Evolutionary conservation across 2,113 vertebrate genomes (phyloP), one percentile per base, ranked within the genome.

Genomic region (Melanerpes formicivorus): DNA sequence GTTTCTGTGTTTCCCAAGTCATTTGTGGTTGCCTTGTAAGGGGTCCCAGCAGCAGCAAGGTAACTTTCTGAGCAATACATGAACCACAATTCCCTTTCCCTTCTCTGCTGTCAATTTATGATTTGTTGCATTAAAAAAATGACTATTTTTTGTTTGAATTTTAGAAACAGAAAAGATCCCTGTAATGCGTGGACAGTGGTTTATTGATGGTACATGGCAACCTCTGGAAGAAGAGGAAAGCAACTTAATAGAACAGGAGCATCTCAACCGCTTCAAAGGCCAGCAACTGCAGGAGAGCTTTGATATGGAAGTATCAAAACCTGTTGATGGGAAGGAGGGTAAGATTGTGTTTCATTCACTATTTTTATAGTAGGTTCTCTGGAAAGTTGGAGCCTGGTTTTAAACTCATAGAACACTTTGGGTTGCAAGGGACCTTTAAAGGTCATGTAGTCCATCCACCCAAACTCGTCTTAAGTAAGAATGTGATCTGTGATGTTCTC

Each of bases 101-200:
- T 55, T 46, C 11, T 4, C 40, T 32, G n/a, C 54, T n/a, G 26
- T 55, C 48, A 44, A 12, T 55, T 73, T 62, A 40, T 42, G 60
- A 52, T 48, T 44, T 30, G 2, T 27, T 78, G 13, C 4, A 1
- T 67, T 3, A 16, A 78, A 65, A 17, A 67, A 23, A 60, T 37
- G 10, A 44, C 62, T 37, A 63, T 19, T 17, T 84, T 75, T 59
- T 88, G 18, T 76, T 95, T 95, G 27, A 29, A 56, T 95, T 95
- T 81, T 94, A 99, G 99, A 99, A 94, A 97, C 98, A 5, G 99
- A 99, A 93, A 98, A 98, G 91, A 99, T 99, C 95, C 98, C 99
- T 18, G 99, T 99, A 46, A 99, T 99, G 99, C 98, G 99, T 94
- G 99, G 99, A 6, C 99, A 99, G 95, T 99, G 99, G 99, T 99